Evolutionary conservation across 2,888 invertebrate genomes (phyloP).

Genomic region (Tyria jacobaeae): DNA sequence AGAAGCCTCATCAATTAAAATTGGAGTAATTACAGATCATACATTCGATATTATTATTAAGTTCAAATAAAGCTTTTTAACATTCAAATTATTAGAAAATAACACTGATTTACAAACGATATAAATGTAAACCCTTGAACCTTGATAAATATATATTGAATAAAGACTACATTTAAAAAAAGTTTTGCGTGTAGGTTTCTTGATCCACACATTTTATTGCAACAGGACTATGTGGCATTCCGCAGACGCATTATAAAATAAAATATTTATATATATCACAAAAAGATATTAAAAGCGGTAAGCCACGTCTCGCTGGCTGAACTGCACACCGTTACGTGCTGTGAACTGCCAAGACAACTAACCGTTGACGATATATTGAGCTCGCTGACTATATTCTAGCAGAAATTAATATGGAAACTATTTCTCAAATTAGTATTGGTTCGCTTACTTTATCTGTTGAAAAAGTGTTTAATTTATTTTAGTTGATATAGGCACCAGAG

Average conservation of each 20-base stretch:
- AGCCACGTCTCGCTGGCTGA: conserved; percentile 36
- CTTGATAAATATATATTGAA: too few species aligned
- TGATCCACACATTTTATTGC: neutral
- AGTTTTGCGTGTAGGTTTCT: neutral
- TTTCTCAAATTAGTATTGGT: neutral
- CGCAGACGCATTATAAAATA: conserved; percentile 3
- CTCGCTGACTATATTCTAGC: conserved; percentile 2
- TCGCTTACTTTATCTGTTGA: neutral
- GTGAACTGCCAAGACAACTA: conserved; percentile 27
- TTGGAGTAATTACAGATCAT: too few species aligned
- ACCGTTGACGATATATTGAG: conserved; percentile 18
- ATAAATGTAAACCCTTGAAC: too few species aligned
- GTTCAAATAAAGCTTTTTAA: too few species aligned
- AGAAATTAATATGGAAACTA: neutral
- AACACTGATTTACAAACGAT: too few species aligned
- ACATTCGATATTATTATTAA: too few species aligned
- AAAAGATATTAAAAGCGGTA: conserved; percentile 30
- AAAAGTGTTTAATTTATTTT: neutral
- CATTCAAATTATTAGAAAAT: too few species aligned
- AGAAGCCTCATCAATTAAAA: too few species aligned
- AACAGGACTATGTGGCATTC: neutral
- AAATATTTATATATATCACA: conserved; percentile 13
- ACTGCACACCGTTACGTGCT: conserved; percentile 40
- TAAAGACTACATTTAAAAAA: too few species aligned
- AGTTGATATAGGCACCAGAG: neutral